Base-by-base conservation (phyloP, 2,888 invertebrate species). In the Apodemia hepburni region DNA sequence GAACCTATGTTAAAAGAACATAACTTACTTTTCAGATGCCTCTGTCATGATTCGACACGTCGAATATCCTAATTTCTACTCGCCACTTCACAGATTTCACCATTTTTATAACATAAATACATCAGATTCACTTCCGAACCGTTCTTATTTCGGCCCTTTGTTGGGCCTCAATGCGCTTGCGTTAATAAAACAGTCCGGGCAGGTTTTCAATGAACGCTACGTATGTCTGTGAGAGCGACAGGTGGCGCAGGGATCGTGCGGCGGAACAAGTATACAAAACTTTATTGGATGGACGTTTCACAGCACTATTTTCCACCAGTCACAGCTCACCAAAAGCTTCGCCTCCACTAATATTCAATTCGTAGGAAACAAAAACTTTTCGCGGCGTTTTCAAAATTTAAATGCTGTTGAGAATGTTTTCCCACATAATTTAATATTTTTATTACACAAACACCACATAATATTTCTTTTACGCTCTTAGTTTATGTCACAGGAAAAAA, bases 31-130 rank as follows among this genome's bases (percentile, higher is more conserved):
- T 94, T 97, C 96, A 95, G 94, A 95, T 94, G 95, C 94, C 94
- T 96, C 96, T 95, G 96, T 96, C 96, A 96, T 97, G 96, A 93
- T 96, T 96, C 93, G 95, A 95, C 92, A 94, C 94, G 93, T 93
- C 93, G 93, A 95, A 95, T 94, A 94, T 94, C 94, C 95, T 96
- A 96, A 94, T 95, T 94, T 93, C 94, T 93, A 94, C 94, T 94
- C 94, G 94, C 95, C 93, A 94, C 94, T 94, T 94, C 93, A 94
- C 94, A 93, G 93, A 94, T 94, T 94, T 94, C 95, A 95, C 94
- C 95, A 96, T 96, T 95, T 95, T 95, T 94, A 94, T 93, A 93
- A 94, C 94, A 94, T 95, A 93, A 93, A 94, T 94, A 93, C 94
- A 94, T 94, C 93, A 93, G 92, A 87, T 88, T 88, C 85, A 87